A percentile compares a stretch with the other conserved stretches of the same genome.
Evolutionary conservation across 2,113 vertebrate species (phyloP).

Genomic region (Globicephala melas): DNA sequence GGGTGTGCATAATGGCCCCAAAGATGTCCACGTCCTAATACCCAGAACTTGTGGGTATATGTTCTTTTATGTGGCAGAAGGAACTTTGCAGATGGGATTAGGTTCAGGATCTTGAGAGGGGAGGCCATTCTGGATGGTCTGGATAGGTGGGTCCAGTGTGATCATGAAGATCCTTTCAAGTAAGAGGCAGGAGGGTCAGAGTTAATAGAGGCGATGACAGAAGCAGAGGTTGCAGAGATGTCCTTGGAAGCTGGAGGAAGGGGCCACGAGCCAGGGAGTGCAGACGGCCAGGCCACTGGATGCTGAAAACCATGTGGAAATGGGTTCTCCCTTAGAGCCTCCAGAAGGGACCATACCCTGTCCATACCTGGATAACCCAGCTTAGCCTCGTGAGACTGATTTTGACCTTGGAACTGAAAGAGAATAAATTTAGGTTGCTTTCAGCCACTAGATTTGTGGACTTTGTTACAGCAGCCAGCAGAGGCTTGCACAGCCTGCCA

Average conservation of each 20-base stretch:
- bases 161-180: background rate
- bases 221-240: too few relatives aligned
- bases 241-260: background rate
- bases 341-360: background rate
- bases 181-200: background rate
- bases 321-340: background rate
- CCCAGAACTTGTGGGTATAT: accelerated
- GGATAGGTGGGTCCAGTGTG: background rate
- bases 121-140: background rate
- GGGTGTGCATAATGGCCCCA: too few relatives aligned
- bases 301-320: background rate
- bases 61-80: background rate
- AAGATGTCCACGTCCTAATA: accelerated
- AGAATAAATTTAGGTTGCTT: background rate
- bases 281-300: background rate
- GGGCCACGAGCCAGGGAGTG: background rate
- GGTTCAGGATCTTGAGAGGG: background rate
- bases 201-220: background rate
- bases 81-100: too few relatives aligned
- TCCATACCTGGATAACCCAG: background rate
- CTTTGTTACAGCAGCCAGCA: accelerated
- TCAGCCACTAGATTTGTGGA: accelerated
- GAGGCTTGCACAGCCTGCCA: accelerated
- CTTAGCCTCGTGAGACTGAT: background rate
- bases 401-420: background rate